Evolutionary conservation across 2,888 invertebrate species (phyloP), one percentile per base, ranked within the genome.

Genomic region (Kuschelorhynchus macadamiae): DNA sequence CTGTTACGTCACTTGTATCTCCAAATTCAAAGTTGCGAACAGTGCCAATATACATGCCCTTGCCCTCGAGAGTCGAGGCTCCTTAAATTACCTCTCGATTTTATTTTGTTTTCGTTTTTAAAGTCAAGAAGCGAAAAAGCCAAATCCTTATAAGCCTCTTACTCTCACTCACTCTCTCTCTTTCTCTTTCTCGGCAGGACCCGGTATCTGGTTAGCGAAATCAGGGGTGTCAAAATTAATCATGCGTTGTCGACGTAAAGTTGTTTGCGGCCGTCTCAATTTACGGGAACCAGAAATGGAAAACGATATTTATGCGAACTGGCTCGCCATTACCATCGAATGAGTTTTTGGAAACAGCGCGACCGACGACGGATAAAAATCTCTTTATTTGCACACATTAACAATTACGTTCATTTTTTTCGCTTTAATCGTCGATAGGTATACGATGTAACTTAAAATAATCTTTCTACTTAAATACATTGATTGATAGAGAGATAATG

Each of bases 201-300:
- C 25, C 25, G 25, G 55, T 70, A 70, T 72, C 71, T 68, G 64
- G 59, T 72, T 71, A 70, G 62, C 70, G 53, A 67, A 71, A 73
- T 73, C 72, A 72, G 67, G 68, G 75, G 77, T 78, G 77, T 78
- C 76, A 73, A 73, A 74, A 77, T 75, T 76, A 75, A 77, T 77
- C 77, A 78, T 74, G 73, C 74, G 75, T 75, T 74, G 73, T 71
- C 66, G 66, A 60, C 60, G 47, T 39, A 47, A 60, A 59, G 53
- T 60, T 66, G 60, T 66, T 66, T 60, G 59, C 66, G 53, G 60
- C 66, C 70, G 71, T 67, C 72, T 75, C 74, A 67, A 70, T 71
- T 78, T 78, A 76, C 74, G 66, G 67, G 66, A 12, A 71, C 70
- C 67, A 73, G 71, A 71, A 72, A 75, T 67, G 57, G 74, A 73